Percentiles rank a stretch among this genome's conserved stretches.
These are phyloP conservation scores for Brenthis hecate DNA, from an alignment of 2,888 invertebrate species.

Conservation along the genomic window DNA sequence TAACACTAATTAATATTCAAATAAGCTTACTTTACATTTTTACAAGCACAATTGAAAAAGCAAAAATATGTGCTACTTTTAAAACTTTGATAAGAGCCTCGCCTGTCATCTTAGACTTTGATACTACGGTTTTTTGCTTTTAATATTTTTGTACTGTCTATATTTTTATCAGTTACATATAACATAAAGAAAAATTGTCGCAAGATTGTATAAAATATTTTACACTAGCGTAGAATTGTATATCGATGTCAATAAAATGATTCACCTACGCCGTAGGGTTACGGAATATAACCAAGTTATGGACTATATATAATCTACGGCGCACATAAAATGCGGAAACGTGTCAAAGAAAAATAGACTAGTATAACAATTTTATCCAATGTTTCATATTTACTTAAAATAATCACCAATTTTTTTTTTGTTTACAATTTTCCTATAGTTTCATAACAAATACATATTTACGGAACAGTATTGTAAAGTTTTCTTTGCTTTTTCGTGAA, in stretches of 20 bases:
- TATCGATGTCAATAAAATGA: slow-evolving; percentile 36
- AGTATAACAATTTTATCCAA: no score
- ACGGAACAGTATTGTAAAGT: no score
- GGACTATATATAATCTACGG: slow-evolving; percentile 36
- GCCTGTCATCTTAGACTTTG: not conserved
- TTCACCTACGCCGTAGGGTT: slow-evolving; percentile 35
- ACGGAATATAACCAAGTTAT: slow-evolving; percentile 22
- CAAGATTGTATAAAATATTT: slow-evolving; percentile 18
- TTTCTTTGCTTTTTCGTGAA: no score
- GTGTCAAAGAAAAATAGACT: slow-evolving; percentile 19
- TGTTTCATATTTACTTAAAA: no score
- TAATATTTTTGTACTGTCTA: not conserved
- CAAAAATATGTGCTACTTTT: not conserved
- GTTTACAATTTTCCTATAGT: no score
- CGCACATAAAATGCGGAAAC: slow-evolving; percentile 32
- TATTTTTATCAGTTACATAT: slow-evolving; percentile 23
- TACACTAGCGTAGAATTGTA: slow-evolving; percentile 17
- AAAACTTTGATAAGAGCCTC: not conserved
- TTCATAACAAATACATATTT: no score
- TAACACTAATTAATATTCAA: not conserved
- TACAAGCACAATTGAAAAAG: not conserved
- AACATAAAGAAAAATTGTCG: slow-evolving; percentile 19
- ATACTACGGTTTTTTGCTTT: not conserved
- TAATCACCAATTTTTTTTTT: no score
- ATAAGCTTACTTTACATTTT: not conserved